These are phyloP conservation scores for Oryzias melastigma DNA, from an alignment of 2,113 vertebrate species.

Conservation along the genomic window DNA sequence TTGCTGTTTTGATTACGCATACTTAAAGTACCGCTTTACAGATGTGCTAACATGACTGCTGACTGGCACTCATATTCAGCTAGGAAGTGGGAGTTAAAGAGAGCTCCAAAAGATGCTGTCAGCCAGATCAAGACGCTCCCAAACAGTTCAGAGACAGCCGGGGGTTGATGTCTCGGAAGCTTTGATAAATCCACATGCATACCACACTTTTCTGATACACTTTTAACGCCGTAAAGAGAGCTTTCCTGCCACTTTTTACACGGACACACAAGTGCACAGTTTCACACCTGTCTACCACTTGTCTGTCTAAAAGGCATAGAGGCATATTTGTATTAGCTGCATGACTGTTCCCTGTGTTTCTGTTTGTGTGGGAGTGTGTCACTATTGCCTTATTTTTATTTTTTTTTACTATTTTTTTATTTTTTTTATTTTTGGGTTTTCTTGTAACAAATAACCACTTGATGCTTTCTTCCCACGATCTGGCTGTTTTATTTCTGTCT, in stretches of 20 bases:
- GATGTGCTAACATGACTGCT: background rate
- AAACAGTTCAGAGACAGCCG: constrained; percentile 6
- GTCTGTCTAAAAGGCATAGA: background rate
- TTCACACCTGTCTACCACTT: constrained; percentile 7
- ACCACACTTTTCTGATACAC: background rate
- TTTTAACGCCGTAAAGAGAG: background rate
- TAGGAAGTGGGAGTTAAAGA: constrained; percentile 7
- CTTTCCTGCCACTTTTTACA: background rate
- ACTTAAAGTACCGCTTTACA: constrained; percentile 3
- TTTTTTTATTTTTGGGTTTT: constrained; percentile 45
- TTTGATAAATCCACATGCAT: background rate
- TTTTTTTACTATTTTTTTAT: no score
- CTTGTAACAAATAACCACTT: constrained; percentile 37
- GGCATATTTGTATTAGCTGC: constrained; percentile 55
- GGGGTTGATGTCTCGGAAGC: background rate
- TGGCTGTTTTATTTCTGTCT: constrained; percentile 53
- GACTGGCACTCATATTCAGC: constrained; percentile 8
- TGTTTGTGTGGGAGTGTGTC: constrained; percentile 64
- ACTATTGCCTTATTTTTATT: constrained; percentile 47
- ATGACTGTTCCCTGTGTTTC: constrained; percentile 65
- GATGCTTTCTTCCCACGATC: constrained; percentile 26
- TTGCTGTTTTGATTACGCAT: background rate
- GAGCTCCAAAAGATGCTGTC: background rate
- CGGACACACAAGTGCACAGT: constrained; percentile 1
- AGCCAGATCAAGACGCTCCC: background rate